phyloP scores from a whole-genome alignment of 2,797 vertebrate genomes.

The Bovichtus variegatus region DNA sequence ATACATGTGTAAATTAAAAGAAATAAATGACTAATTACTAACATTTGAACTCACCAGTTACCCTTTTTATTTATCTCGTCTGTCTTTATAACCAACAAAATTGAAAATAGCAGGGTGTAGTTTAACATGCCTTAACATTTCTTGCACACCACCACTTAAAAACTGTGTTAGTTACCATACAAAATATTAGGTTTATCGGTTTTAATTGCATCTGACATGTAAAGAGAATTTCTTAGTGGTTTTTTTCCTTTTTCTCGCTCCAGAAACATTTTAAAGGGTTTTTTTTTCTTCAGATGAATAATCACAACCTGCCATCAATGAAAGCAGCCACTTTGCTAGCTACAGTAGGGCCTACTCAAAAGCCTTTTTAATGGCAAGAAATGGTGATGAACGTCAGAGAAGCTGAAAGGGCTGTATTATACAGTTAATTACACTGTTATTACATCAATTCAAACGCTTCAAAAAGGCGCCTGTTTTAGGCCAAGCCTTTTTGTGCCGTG shows the following conservation, averaged over 20 bases:
- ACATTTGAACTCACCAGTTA: neutral
- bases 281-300: constrained; percentile 14
- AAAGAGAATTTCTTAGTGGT: neutral
- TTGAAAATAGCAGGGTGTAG: neutral
- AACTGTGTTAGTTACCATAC: neutral
- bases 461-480: constrained; percentile 1
- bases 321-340: constrained; percentile 30
- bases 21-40: neutral
- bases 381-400: constrained; percentile 23
- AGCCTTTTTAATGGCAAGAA: constrained; percentile 31
- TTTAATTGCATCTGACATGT: constrained; percentile 6
- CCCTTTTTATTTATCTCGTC: neutral
- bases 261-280: constrained; percentile 1
- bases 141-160: neutral
- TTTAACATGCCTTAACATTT: neutral
- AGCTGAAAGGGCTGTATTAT: constrained; percentile 16
- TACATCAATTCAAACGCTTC: constrained; percentile 26
- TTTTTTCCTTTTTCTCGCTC: neutral
- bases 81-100: constrained; percentile 2
- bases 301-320: constrained; percentile 26
- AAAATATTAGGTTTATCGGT: neutral
- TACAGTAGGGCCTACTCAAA: neutral
- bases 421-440: constrained; percentile 27
- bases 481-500: neutral
- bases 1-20: neutral